phyloP scores from a whole-genome alignment of 2,797 vertebrate genomes.

The Jordanella pulchra region DNA sequence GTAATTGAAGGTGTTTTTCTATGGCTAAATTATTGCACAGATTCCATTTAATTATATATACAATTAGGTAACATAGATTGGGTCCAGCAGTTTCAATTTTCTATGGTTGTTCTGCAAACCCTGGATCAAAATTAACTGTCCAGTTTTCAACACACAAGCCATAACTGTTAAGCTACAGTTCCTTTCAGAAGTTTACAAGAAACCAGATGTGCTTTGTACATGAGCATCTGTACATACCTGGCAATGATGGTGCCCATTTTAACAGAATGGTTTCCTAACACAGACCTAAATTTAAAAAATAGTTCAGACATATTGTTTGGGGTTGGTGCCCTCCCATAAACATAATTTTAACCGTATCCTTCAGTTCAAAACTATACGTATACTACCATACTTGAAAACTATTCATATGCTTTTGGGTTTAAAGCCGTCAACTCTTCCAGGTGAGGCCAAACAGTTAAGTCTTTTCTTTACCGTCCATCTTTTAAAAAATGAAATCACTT shows the following conservation, averaged over 20 bases:
- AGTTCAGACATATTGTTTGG: neutral
- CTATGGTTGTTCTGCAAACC: neutral
- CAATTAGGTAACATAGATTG: neutral
- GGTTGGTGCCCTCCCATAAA: neutral
- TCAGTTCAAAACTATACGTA: no score
- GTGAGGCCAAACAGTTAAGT: neutral
- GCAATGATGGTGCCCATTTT: neutral
- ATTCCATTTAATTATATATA: neutral
- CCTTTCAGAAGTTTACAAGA: neutral
- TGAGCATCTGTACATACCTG: neutral
- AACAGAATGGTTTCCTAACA: neutral
- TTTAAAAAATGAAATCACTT: neutral
- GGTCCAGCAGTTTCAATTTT: neutral
- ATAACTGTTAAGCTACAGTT: neutral
- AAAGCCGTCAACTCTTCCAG: no score
- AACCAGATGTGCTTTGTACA: neutral
- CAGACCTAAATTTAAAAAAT: neutral
- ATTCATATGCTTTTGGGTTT: neutral
- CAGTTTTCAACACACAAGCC: neutral
- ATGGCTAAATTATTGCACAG: neutral
- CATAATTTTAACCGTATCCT: neutral
- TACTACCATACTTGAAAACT: neutral
- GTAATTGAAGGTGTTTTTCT: neutral
- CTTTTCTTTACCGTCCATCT: neutral
- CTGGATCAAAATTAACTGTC: neutral